phyloP scores from a whole-genome alignment of 1,140 invertebrate genomes.

The Anastatus disparis region DNA sequence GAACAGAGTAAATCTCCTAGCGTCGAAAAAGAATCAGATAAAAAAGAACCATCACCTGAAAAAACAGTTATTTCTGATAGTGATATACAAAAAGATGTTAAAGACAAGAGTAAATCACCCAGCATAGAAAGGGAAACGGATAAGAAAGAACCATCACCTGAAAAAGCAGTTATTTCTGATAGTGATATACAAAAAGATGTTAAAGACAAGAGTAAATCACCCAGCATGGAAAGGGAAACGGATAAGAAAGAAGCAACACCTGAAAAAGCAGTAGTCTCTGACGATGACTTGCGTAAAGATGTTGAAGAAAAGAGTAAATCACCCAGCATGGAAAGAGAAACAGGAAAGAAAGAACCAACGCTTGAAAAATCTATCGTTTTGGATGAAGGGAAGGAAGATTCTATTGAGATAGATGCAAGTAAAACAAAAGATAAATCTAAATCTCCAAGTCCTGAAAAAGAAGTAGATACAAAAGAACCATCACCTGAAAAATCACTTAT shows the following conservation, averaged over 20 bases:
- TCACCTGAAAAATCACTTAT: neutral
- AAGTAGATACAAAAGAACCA: conserved; percentile 25
- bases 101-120: too few species aligned
- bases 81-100: conserved; percentile 24
- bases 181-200: neutral
- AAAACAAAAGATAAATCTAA: neutral
- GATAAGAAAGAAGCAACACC: too few species aligned
- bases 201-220: too few species aligned
- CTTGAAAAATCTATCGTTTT: neutral
- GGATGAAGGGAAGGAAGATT: too few species aligned
- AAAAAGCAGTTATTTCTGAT: neutral
- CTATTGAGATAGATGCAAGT: neutral
- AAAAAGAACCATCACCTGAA: neutral
- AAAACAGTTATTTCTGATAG: neutral
- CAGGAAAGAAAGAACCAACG: neutral
- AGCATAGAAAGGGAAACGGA: neutral
- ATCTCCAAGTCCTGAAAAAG: conserved; percentile 14
- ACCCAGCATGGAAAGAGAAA: conserved; percentile 6
- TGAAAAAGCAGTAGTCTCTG: too few species aligned
- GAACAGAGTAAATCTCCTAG: conserved; percentile 3
- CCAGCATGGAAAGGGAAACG: too few species aligned
- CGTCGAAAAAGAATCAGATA: neutral
- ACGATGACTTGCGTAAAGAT: too few species aligned
- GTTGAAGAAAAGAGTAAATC: conserved; percentile 15
- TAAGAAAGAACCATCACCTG: neutral